These are phyloP conservation scores for Ochotona curzoniae DNA, from an alignment of 2,113 vertebrate genomes.

Conservation along the genomic window DNA sequence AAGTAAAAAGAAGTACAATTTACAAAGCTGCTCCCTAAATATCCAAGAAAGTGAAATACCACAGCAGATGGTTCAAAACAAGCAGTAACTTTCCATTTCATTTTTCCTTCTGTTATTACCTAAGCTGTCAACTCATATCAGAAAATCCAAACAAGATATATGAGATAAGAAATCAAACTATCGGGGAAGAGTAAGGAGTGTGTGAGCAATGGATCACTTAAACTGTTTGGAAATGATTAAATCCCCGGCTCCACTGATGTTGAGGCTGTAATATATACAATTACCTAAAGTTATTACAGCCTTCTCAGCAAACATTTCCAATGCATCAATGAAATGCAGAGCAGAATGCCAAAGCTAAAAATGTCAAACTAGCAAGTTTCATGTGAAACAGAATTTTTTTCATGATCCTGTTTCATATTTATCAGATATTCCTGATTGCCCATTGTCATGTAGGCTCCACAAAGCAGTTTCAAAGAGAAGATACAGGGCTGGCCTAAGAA, in stretches of 20 bases:
- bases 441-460: not conserved
- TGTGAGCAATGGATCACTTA: constrained; percentile 32
- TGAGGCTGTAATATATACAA: not conserved
- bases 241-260: not conserved
- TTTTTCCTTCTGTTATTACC: constrained; percentile 47
- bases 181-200: constrained; percentile 25
- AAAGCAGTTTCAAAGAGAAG: not conserved
- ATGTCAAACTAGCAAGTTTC: not conserved
- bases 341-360: not conserved
- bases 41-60: constrained; percentile 41
- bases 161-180: constrained; percentile 34
- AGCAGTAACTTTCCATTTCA: constrained; percentile 70
- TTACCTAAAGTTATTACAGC: constrained; percentile 12
- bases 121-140: constrained; percentile 63
- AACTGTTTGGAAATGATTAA: constrained; percentile 29
- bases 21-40: not conserved
- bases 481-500: not conserved
- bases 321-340: constrained; percentile 8
- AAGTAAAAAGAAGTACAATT: not conserved
- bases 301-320: not conserved
- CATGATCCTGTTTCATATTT: not conserved
- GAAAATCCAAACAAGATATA: constrained; percentile 57
- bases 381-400: not conserved
- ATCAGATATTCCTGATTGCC: not conserved
- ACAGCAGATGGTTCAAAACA: constrained; percentile 60